Conservation (phyloP, 30 jellyfish, hydroid and myxozoan species). For the Pseudorhiza aurosa region DNA sequence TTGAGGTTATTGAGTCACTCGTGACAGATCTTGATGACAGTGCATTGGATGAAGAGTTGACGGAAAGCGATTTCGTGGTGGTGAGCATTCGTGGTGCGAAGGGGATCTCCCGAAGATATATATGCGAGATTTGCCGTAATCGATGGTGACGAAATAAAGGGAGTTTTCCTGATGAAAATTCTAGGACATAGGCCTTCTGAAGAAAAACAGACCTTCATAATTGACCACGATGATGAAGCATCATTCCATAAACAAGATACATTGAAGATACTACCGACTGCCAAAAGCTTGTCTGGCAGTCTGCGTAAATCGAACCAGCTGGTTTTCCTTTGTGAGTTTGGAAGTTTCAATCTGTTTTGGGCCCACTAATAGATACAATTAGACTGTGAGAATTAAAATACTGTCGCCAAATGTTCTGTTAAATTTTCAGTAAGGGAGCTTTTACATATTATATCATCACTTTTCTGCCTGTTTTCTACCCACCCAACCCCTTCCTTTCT, state of each 20-base stretch:
- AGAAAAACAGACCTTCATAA: too few relatives aligned
- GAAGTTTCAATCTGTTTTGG: too few relatives aligned
- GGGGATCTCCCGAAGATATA: too few relatives aligned
- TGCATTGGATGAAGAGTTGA: conserved; percentile 10
- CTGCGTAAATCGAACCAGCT: conserved; percentile 44
- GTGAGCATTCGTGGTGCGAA: conserved; percentile 23
- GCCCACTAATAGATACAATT: too few relatives aligned
- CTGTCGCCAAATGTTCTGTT: too few relatives aligned
- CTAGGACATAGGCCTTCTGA: conserved; percentile 38
- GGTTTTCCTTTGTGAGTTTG: conserved; percentile 8
- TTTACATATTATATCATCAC: too few relatives aligned
- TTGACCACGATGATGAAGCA: conserved; percentile 33
- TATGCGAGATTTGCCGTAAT: too few relatives aligned
- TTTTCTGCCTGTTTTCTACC: too few relatives aligned
- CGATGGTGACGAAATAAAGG: too few relatives aligned
- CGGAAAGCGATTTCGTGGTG: conserved; percentile 25
- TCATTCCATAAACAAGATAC: conserved; percentile 19
- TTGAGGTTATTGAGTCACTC: conserved; percentile 8
- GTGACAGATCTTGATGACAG: conserved; percentile 19
- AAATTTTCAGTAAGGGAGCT: background rate
- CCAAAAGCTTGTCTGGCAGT: conserved; percentile 2
- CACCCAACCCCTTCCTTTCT: too few relatives aligned
- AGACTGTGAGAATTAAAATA: too few relatives aligned
- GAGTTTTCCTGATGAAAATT: conserved; percentile 16
- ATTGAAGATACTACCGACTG: conserved; percentile 20